Conservation (phyloP, 2,888 invertebrate genomes). For the Eupeodes luniger region DNA sequence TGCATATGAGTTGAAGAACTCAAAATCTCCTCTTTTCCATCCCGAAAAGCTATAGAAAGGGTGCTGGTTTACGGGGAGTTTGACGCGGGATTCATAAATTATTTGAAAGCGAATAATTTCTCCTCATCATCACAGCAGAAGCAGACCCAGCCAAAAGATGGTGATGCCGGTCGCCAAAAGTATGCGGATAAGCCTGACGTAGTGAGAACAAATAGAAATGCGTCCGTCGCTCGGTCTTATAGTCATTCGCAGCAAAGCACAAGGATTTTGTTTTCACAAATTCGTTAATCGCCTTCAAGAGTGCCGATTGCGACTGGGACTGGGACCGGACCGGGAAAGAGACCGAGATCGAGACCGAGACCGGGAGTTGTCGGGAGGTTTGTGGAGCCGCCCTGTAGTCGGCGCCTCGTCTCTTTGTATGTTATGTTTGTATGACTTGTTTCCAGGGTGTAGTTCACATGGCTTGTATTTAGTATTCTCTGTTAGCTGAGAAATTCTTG, state of each 20-base stretch:
- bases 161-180: constrained; percentile 71
- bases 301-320: constrained; percentile 44
- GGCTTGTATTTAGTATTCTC: constrained; percentile 57
- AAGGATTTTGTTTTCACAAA: constrained; percentile 68
- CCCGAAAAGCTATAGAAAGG: constrained; percentile 38
- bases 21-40: constrained; percentile 30
- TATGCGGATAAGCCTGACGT: constrained; percentile 74
- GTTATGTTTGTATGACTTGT: neutral
- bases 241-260: constrained; percentile 59
- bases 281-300: constrained; percentile 70
- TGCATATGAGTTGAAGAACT: constrained; percentile 43
- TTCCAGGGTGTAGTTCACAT: constrained; percentile 59
- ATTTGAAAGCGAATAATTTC: constrained; percentile 65
- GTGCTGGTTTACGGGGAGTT: constrained; percentile 42
- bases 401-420: constrained; percentile 50
- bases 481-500: constrained; percentile 61
- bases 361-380: constrained; percentile 17
- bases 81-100: constrained; percentile 66
- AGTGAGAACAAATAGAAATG: constrained; percentile 72
- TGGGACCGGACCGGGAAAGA: neutral
- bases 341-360: no score
- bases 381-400: constrained; percentile 30
- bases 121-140: neutral
- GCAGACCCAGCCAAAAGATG: constrained; percentile 35
- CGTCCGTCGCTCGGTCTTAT: constrained; percentile 39